phyloP scores from a whole-genome alignment of 2,888 invertebrate genomes.

The Leucania comma region DNA sequence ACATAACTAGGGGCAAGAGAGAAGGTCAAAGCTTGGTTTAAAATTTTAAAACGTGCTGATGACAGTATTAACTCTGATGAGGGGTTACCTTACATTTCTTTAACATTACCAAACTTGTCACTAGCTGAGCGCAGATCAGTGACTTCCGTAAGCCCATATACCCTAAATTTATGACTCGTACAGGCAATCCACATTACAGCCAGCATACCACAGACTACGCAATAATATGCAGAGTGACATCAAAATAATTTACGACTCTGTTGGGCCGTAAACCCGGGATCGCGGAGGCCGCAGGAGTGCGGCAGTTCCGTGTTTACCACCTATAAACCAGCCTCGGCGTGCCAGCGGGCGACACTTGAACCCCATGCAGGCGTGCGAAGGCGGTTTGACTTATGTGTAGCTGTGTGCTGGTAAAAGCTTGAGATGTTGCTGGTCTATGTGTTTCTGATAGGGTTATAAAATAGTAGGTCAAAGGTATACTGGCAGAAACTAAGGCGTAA shows the following conservation, averaged over 20 bases:
- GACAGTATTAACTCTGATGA: not conserved
- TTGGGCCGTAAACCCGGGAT: conserved; percentile 56
- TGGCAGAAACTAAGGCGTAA: not conserved
- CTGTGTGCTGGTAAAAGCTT: not conserved
- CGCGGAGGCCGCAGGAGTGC: conserved; percentile 57
- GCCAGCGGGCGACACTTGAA: conserved; percentile 47
- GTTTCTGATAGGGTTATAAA: conserved; percentile 22
- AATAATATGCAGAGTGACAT: conserved; percentile 67
- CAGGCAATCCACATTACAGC: conserved; percentile 18
- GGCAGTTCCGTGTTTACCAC: conserved; percentile 65
- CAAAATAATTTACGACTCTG: conserved; percentile 65
- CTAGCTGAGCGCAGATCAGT: not conserved
- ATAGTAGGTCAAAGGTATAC: not conserved
- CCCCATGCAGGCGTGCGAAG: conserved; percentile 3
- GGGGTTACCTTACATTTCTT: not conserved
- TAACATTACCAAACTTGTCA: not conserved
- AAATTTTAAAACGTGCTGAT: not conserved
- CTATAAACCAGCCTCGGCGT: conserved; percentile 58
- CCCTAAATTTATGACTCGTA: conserved; percentile 34
- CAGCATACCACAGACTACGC: conserved; percentile 46
- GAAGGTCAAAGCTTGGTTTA: conserved; percentile 5
- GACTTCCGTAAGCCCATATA: conserved; percentile 3
- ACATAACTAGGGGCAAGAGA: not conserved
- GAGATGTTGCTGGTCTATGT: conserved; percentile 10
- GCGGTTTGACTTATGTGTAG: conserved; percentile 23